Conservation (phyloP, 2,113 vertebrate species). For the Riparia riparia region DNA sequence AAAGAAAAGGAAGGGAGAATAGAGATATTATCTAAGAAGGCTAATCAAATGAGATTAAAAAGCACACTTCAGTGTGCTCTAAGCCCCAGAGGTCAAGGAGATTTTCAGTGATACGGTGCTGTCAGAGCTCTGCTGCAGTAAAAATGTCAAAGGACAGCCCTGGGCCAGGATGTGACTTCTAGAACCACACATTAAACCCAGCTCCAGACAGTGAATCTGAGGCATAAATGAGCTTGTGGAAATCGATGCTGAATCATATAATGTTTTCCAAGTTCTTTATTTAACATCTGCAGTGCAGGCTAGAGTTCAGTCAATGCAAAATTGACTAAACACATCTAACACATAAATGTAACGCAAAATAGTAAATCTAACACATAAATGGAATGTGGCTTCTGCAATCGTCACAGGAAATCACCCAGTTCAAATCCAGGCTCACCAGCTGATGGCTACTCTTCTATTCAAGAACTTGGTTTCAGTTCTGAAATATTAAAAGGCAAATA, state of each 20-base stretch:
- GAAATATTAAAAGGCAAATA: background rate
- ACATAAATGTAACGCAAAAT: background rate
- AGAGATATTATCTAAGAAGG: background rate
- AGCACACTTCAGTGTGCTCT: background rate
- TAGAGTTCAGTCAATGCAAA: background rate
- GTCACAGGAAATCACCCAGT: background rate
- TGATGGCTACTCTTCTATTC: background rate
- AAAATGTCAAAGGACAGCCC: background rate
- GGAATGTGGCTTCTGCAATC: fast-evolving
- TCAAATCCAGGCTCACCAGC: background rate
- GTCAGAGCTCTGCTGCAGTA: background rate
- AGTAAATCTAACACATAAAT: background rate
- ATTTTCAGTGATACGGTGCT: background rate
- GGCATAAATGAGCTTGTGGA: background rate
- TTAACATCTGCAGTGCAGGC: background rate
- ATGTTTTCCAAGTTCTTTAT: background rate
- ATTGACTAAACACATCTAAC: background rate
- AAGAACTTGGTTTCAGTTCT: background rate
- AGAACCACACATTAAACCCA: background rate
- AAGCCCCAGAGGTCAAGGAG: background rate
- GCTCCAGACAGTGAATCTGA: background rate
- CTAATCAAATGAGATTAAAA: background rate
- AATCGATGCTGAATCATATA: background rate
- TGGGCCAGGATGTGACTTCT: background rate
- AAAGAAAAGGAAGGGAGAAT: background rate